phyloP scores from a whole-genome alignment of 2,113 vertebrate genomes.

The Hydropotes inermis region DNA sequence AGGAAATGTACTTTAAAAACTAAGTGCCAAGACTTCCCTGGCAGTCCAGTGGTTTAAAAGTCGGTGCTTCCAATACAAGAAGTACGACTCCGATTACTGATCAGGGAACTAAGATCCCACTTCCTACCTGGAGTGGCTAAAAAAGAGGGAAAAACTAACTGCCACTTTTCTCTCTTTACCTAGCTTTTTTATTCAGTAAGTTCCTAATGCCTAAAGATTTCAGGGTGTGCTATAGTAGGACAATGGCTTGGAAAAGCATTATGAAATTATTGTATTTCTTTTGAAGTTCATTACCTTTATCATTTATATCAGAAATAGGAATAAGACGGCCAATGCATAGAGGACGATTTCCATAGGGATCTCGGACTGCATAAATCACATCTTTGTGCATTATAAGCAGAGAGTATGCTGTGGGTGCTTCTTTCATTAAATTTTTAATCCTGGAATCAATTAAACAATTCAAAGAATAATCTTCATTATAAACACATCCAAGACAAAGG shows the following conservation, averaged over 20 bases:
- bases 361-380: conserved; percentile 94
- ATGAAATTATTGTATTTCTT: not conserved
- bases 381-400: conserved; percentile 96
- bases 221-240: not conserved
- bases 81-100: not conserved
- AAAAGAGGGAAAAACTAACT: not conserved
- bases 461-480: not conserved
- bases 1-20: conserved; percentile 16
- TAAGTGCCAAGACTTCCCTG: not conserved
- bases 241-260: not conserved
- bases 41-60: not conserved
- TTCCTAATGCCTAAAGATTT: not conserved
- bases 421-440: conserved; percentile 97
- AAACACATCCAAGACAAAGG: not conserved
- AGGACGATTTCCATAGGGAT: conserved; percentile 96
- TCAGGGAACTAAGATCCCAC: not conserved
- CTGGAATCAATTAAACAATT: conserved; percentile 78
- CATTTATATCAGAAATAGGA: conserved; percentile 89
- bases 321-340: conserved; percentile 94
- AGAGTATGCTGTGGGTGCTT: conserved; percentile 95
- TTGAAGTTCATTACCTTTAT: conserved; percentile 80
- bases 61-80: not conserved
- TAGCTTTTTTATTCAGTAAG: not conserved
- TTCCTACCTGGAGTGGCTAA: not conserved
- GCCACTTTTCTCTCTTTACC: not conserved